Percentiles rank a stretch among this genome's conserved stretches.
phyloP scores from a whole-genome alignment of 2,797 vertebrate genomes.

The Philypnodon macrostomus region DNA sequence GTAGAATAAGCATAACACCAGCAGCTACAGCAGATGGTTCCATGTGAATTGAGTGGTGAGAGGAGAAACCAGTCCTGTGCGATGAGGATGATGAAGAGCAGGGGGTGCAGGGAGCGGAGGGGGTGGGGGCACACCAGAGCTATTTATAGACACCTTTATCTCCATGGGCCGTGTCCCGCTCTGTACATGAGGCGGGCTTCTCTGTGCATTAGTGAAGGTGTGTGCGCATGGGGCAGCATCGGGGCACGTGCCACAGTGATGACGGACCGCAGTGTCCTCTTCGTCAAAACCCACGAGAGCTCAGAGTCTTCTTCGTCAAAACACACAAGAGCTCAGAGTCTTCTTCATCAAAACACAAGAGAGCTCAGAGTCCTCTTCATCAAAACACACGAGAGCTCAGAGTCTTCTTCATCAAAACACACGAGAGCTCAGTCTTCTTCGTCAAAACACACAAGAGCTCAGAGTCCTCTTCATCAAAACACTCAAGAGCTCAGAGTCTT shows the following conservation, averaged over 20 bases:
- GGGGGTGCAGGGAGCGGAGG: conserved; percentile 46
- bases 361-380: no score
- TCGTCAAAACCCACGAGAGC: conserved; percentile 37
- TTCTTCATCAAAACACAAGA: no score
- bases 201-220: conserved; percentile 30
- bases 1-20: no score
- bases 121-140: no score
- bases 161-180: conserved; percentile 28
- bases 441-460: no score
- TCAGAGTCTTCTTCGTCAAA: no score
- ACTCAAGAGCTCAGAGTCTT: no score
- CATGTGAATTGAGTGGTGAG: conserved; percentile 8
- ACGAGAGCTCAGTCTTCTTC: no score
- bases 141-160: conserved; percentile 66
- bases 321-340: no score
- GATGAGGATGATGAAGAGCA: conserved; percentile 51
- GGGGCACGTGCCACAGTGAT: conserved; percentile 48
- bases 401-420: no score
- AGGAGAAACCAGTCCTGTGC: conserved; percentile 58
- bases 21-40: conserved; percentile 1
- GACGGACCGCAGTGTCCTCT: conserved; percentile 30
- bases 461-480: no score
- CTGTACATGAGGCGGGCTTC: conserved; percentile 8
- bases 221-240: conserved; percentile 45
- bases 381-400: no score